A percentile compares a stretch with the other conserved stretches of the same genome.
These are phyloP conservation scores for Lanistes nyassanus DNA, from an alignment of 1,140 invertebrate species.

Conservation along the genomic window DNA sequence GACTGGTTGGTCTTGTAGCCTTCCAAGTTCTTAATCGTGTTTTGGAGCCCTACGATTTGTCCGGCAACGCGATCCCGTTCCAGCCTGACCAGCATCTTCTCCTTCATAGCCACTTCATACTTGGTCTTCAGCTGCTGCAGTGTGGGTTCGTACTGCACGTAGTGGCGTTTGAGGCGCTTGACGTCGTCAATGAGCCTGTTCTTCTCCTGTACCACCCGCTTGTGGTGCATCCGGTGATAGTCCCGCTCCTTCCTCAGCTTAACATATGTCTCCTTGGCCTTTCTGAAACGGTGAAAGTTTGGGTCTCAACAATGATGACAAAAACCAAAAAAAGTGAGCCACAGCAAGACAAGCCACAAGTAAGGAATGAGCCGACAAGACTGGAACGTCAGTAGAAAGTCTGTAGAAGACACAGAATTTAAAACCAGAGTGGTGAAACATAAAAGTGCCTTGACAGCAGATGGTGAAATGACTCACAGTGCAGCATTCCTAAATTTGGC, in stretches of 20 bases:
- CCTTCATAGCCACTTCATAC: constrained; percentile 66
- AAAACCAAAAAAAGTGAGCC: neutral
- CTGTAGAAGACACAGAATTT: too few species aligned
- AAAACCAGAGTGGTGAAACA: too few species aligned
- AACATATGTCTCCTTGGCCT: constrained; percentile 66
- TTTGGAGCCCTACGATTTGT: constrained; percentile 61
- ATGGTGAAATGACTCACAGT: constrained; percentile 49
- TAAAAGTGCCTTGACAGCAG: too few species aligned
- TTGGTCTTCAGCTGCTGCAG: constrained; percentile 61
- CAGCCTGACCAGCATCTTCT: constrained; percentile 66
- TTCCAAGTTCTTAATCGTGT: constrained; percentile 62
- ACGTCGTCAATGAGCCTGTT: constrained; percentile 65
- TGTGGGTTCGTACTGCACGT: constrained; percentile 62
- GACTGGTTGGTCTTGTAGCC: constrained; percentile 46
- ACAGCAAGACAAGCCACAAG: neutral
- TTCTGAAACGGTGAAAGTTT: constrained; percentile 48
- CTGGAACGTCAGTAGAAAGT: too few species aligned
- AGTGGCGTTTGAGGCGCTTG: constrained; percentile 64
- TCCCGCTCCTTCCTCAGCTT: constrained; percentile 67
- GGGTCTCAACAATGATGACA: too few species aligned
- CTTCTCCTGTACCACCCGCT: constrained; percentile 67
- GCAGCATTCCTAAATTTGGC: constrained; percentile 63
- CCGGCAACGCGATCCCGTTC: constrained; percentile 63
- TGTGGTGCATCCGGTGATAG: constrained; percentile 68
- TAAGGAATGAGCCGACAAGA: too few species aligned